Evolutionary conservation across 2,113 vertebrate genomes (phyloP), one percentile per base, ranked within the genome.

Genomic region (Notothenia rossii): DNA sequence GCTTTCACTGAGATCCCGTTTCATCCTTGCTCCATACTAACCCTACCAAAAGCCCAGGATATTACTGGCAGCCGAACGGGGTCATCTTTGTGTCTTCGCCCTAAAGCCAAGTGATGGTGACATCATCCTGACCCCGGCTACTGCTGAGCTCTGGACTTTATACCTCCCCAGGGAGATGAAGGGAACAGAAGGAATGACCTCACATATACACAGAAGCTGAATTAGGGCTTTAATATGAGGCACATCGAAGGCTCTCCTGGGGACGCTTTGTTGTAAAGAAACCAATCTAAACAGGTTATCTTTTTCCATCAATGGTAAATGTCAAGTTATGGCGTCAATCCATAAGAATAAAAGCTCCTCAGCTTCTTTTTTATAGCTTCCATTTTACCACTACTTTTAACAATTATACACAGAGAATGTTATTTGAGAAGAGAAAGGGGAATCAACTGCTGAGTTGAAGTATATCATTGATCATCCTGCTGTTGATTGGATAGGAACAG

Each of bases 81-180:
- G 60, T 75, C 61, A 40, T 74, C 61, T 65, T 20, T 71, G 70
- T 80, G 75, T 10, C 33, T 58, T 20, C 56, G 54, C 75, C 85
- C 72, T 36, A 8, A 81, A 85, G 73, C 63, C 40, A 25, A 62
- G 48, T 14, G 33, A 79, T 20, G 65, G 75, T 81, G 75, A 86
- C 62, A 59, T 68, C 63, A 50, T 67, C 15, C 3, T 79, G 77
- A 85, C 86, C 83, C 33, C 6, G 8, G n/a, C 55, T 69, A 22
- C 55, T 83, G 84, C 83, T 82, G 89, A 82, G 69, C 59, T 78
- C 51, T 54, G 66, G 73, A 61, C 53, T 89, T 88, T 61, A 58
- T 43, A 48, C 51, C 43, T 9, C 81, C 72, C 64, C 70, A 8
- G 64, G 70, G 77, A 79, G 48, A 61, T 2, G 1, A 58, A 10